Base-by-base conservation (phyloP, 2,113 vertebrate species). In the Limnothrissa miodon region DNA sequence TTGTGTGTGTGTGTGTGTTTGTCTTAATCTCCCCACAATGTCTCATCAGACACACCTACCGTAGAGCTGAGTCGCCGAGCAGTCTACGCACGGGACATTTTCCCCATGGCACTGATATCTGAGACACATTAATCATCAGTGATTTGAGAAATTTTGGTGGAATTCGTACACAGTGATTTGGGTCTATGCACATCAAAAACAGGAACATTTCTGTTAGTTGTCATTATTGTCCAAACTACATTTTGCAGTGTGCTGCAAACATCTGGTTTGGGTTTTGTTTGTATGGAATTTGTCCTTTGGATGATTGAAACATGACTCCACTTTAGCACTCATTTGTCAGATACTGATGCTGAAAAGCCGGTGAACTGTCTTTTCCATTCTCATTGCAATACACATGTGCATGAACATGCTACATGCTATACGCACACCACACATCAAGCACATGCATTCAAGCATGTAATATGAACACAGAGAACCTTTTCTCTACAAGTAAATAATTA, bases 31-130 rank as follows among this genome's bases (percentile, higher is more conserved):
- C 13, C 36, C 23, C 7, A 74, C 66, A 1, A 33, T 29, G 33
- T 74, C 66, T 74, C 66, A 19, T 74, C 29, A 36, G 66, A 48
- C 15, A 23, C 74, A 81, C 23, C n/a, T 74, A 81, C 70, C 51
- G 42, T 81, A 85, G 59, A 39, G 46, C 80, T n/a, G 4, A 25
- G 85, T 81, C 78, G 82, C 42, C 83, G 79, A 83, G 81, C 84
- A 81, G 82, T 84, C 83, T 87, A 87, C 85, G 87, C 78, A 78
- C 81, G 84, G 83, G 86, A 87, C 83, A 78, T 83, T 90, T 88
- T 85, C 85, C 82, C 44, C 15, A 10, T 36, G 13, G 81, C 0
- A 86, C 78, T 48, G 80, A 84, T 84, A 85, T 82, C 80, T 25
- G 13, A 79, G 45, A 82, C 45, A 25, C 33, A 74, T 87, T 83